These are phyloP conservation scores for Stegodyphus mimosarum DNA, from an alignment of 1,140 invertebrate genomes.

Conservation along the genomic window DNA sequence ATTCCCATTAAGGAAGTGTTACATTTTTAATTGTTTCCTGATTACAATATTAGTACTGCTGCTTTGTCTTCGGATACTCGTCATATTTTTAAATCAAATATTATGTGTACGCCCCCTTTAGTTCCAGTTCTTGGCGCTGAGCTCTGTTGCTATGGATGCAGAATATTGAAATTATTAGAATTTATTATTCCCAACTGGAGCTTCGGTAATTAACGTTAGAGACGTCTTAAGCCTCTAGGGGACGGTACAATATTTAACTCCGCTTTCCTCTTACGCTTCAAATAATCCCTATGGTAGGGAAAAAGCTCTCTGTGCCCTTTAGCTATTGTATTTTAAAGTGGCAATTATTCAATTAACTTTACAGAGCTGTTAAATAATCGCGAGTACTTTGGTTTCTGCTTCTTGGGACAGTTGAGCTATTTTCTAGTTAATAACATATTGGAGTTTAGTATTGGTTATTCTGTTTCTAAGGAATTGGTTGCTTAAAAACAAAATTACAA, in stretches of 20 bases:
- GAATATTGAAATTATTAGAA: conserved; percentile 61
- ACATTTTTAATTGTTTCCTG: too few species aligned
- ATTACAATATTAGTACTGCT: too few species aligned
- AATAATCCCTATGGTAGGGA: conserved; percentile 37
- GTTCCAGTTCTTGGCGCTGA: conserved; percentile 20
- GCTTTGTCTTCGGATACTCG: too few species aligned
- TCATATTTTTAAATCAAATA: conserved; percentile 11
- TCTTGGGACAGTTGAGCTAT: not conserved
- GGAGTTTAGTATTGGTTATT: too few species aligned
- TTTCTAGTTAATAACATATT: too few species aligned
- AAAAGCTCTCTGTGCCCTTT: conserved; percentile 31
- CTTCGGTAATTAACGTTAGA: conserved; percentile 60
- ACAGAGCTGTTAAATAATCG: conserved; percentile 41
- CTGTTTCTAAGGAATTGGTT: too few species aligned
- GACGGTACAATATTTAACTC: conserved; percentile 59
- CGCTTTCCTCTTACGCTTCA: conserved; percentile 24
- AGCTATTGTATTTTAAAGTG: conserved; percentile 52
- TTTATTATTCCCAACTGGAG: conserved; percentile 60
- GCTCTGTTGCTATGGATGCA: conserved; percentile 51
- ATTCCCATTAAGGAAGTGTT: too few species aligned
- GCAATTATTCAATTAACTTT: conserved; percentile 58
- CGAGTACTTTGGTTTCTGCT: conserved; percentile 22
- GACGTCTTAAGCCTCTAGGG: conserved; percentile 45
- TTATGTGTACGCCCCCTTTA: conserved; percentile 47
- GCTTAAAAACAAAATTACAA: too few species aligned